Percentiles rank a stretch among this genome's conserved stretches.
phyloP scores from a whole-genome alignment of 2,888 invertebrate species.

The Andrena flavipes region DNA sequence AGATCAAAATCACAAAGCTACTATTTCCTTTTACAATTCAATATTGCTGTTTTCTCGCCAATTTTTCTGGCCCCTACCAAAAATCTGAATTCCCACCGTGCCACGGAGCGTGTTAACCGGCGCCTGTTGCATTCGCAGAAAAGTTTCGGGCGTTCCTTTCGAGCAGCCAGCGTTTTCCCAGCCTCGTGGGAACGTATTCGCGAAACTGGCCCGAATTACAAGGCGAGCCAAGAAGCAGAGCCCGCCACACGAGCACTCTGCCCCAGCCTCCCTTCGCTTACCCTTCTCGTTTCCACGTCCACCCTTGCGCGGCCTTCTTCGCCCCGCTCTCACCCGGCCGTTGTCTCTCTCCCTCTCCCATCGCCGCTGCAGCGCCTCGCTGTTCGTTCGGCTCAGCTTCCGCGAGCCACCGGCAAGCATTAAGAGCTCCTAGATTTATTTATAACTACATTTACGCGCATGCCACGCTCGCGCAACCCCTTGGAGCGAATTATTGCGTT shows the following conservation, averaged over 20 bases:
- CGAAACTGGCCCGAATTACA: constrained; percentile 16
- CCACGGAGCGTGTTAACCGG: no score
- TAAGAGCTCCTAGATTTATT: constrained; percentile 85
- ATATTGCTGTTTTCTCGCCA: no score
- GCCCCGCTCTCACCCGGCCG: neutral
- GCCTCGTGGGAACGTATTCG: neutral
- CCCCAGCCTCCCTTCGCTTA: constrained; percentile 42
- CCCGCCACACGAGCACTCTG: constrained; percentile 54
- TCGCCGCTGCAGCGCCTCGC: neutral
- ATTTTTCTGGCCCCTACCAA: no score
- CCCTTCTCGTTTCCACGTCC: constrained; percentile 33
- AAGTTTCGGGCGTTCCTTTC: constrained; percentile 5
- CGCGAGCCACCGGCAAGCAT: constrained; percentile 79
- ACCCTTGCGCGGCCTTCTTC: constrained; percentile 45
- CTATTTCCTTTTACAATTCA: no score
- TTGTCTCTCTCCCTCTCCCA: constrained; percentile 45
- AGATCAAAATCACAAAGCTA: no score
- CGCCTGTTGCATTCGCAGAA: neutral
- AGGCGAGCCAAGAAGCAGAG: constrained; percentile 12
- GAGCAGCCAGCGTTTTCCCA: neutral
- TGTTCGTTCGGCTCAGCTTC: constrained; percentile 47
- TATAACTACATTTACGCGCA: constrained; percentile 85
- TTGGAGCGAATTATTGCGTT: constrained; percentile 81
- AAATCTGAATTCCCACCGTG: no score
- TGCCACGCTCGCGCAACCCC: constrained; percentile 78